Evolutionary conservation across 1,140 invertebrate genomes (phyloP).

Genomic region (Danaus plexippus): DNA sequence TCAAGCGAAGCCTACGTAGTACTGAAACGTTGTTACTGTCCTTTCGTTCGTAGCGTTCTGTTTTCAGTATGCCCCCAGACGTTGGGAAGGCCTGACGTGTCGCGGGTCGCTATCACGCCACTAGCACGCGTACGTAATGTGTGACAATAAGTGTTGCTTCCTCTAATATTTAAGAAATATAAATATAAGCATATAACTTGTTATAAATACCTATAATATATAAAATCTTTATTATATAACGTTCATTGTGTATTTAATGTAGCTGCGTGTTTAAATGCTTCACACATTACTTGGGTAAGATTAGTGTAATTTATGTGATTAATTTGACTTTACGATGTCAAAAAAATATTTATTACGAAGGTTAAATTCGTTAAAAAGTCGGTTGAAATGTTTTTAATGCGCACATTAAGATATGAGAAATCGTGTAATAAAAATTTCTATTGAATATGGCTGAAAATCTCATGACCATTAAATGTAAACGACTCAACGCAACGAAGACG

Average conservation of each 20-base stretch:
- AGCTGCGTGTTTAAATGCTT: not conserved
- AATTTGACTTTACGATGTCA: slow-evolving; percentile 1
- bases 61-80: slow-evolving; percentile 51
- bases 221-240: slow-evolving; percentile 19
- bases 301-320: slow-evolving; percentile 5
- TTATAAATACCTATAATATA: slow-evolving; percentile 33
- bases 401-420: slow-evolving; percentile 2
- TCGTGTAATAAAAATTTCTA: slow-evolving; percentile 5
- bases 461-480: slow-evolving; percentile 10
- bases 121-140: slow-evolving; percentile 56
- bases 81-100: slow-evolving; percentile 37
- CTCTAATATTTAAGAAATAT: slow-evolving; percentile 47
- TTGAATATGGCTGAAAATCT: slow-evolving; percentile 9
- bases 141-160: slow-evolving; percentile 70
- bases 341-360: slow-evolving; percentile 2
- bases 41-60: slow-evolving; percentile 11
- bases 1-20: slow-evolving; percentile 7
- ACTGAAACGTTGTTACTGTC: slow-evolving; percentile 8
- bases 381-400: slow-evolving; percentile 1
- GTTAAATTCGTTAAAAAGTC: not conserved
- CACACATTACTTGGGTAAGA: slow-evolving; percentile 11
- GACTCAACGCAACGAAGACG: not conserved
- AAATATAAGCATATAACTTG: slow-evolving; percentile 14
- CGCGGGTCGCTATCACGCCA: slow-evolving; percentile 27
- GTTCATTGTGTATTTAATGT: not conserved